Evolutionary conservation across 1,140 invertebrate species (phyloP).

Genomic region (Radopholus similis): DNA sequence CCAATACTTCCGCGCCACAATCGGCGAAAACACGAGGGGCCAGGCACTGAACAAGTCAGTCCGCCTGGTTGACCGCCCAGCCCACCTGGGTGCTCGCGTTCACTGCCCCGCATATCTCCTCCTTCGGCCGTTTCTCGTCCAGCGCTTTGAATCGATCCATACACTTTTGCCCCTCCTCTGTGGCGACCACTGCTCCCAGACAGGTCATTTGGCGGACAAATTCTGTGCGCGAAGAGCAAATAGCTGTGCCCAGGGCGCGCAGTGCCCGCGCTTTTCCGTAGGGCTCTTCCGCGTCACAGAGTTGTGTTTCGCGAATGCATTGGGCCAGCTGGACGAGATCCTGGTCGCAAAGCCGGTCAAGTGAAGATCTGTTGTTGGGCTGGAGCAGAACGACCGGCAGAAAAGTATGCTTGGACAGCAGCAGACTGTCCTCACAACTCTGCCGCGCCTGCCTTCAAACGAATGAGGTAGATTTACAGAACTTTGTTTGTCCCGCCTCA

Average conservation of each 20-base stretch:
- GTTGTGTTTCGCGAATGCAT: constrained; percentile 3
- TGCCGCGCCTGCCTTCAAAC: background rate
- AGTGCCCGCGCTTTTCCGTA: constrained; percentile 1
- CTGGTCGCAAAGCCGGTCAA: background rate
- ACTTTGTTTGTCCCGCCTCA: too few relatives aligned
- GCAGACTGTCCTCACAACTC: background rate
- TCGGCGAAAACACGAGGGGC: constrained; percentile 20
- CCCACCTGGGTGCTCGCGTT: background rate
- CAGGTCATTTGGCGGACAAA: constrained; percentile 5
- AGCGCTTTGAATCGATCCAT: background rate
- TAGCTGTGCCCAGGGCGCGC: background rate
- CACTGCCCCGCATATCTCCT: background rate
- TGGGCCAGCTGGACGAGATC: constrained; percentile 1
- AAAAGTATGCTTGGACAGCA: constrained; percentile 36
- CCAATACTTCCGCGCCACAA: constrained; percentile 42
- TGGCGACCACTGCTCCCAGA: background rate
- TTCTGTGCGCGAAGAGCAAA: constrained; percentile 6
- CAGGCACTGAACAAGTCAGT: constrained; percentile 32
- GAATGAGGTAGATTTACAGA: background rate
- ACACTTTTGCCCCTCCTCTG: background rate
- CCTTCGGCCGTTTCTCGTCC: background rate
- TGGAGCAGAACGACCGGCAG: constrained; percentile 24
- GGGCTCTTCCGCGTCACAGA: background rate
- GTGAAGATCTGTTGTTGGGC: background rate
- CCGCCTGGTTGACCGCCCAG: background rate